Base-by-base conservation (phyloP, 2,888 invertebrate genomes). In the Callinectes sapidus region DNA sequence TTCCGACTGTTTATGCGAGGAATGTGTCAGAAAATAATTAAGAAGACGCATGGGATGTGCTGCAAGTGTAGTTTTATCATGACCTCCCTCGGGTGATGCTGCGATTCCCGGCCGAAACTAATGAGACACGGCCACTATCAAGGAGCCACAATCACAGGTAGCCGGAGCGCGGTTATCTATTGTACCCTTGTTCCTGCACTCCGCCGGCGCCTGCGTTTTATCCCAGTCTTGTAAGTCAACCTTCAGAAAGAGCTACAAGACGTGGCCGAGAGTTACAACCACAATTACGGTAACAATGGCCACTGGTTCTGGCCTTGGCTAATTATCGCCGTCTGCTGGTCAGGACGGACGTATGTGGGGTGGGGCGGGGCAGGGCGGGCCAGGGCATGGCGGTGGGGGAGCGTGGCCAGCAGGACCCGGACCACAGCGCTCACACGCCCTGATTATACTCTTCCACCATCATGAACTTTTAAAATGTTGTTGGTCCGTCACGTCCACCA, bases 251-350 rank as follows among this genome's bases (percentile, higher is more conserved):
- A 91, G 61, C 66, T 91, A 91, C 91, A 87, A 87, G 91, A 87
- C 91, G 87, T 86, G 71, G 71, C 66, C 42, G 28, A 66, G 91
- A 91, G 66, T 91, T 91, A 91, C 91, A 87, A 71, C 91, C 87
- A 87, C 91, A 87, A 91, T 91, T 91, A 91, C 81, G n/a, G 87
- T 87, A 91, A 91, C 91, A 91, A 91, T 91, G 91, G 91, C 91
- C 91, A 91, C 91, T 91, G 91, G 91, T 91, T 91, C 91, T 91
- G 39, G 91, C 39, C 91, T 87, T 87, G 87, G 91, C 61, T 91
- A 91, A 91, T 91, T 91, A 91, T 71, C 91, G 48, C 87, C 42
- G 87, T 91, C 55, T 54, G 88, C 88, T 88, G 55, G 88, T 55
- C 55, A 55, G 88, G 88, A 90, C 77, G 77, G 42, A 32, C 54